These are phyloP conservation scores for Choloepus didactylus DNA, from an alignment of 2,797 vertebrate species.

Conservation along the genomic window DNA sequence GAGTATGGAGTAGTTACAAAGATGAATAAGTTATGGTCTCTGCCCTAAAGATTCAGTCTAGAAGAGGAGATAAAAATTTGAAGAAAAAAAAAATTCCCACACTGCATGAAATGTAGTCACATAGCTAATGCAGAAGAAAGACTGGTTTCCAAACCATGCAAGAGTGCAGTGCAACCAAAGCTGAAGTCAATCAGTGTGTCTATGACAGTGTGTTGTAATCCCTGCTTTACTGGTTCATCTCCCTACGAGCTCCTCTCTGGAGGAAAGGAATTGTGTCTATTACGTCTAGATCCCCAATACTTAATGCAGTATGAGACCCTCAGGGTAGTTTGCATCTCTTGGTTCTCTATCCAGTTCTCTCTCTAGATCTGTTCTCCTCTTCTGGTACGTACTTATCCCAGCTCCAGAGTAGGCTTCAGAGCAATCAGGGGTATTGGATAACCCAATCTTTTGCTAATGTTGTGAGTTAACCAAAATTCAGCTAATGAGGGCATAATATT, in stretches of 20 bases:
- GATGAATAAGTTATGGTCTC: not conserved
- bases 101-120: not conserved
- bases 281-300: not conserved
- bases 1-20: not conserved
- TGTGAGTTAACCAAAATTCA: not conserved
- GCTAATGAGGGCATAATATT: too few species aligned
- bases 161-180: not conserved
- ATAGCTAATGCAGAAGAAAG: not conserved
- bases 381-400: not conserved
- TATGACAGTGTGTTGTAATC: rapidly evolving
- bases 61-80: not conserved
- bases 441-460: not conserved
- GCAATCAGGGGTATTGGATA: not conserved
- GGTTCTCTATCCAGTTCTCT: not conserved
- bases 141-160: rapidly evolving
- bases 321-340: not conserved
- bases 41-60: not conserved
- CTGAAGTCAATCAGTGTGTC: rapidly evolving
- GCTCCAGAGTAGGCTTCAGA: not conserved
- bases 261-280: not conserved
- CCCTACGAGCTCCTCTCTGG: not conserved
- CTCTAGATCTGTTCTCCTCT: not conserved
- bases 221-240: not conserved
- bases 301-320: not conserved
- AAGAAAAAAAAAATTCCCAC: not conserved